phyloP scores from a whole-genome alignment of 1,140 invertebrate species.

The Drosophila neocordata region DNA sequence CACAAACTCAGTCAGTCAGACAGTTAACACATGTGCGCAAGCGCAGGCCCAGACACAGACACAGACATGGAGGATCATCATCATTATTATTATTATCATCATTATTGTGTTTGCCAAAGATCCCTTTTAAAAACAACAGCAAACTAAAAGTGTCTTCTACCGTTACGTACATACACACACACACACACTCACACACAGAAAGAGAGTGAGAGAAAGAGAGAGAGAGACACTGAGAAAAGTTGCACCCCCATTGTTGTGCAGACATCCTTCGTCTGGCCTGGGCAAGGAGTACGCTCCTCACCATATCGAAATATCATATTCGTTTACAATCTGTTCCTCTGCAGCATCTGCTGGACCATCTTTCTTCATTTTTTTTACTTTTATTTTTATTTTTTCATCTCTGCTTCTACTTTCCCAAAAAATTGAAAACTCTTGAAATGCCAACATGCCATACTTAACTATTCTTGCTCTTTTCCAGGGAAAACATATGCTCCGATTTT shows the following conservation, averaged over 20 bases:
- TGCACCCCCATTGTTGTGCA: slow-evolving; percentile 68
- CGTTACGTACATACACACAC: slow-evolving; percentile 67
- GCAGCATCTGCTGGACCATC: slow-evolving; percentile 61
- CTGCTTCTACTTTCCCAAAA: slow-evolving; percentile 38
- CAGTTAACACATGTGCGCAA: slow-evolving; percentile 60
- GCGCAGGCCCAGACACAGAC: slow-evolving; percentile 32
- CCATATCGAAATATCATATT: slow-evolving; percentile 79
- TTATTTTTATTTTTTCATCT: slow-evolving; percentile 27
- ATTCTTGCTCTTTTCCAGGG: slow-evolving; percentile 54
- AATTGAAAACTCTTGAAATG: slow-evolving; percentile 32
- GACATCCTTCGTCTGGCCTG: slow-evolving; percentile 38
- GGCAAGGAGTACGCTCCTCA: slow-evolving; percentile 68
- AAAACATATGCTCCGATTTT: slow-evolving; percentile 74
- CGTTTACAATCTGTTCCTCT: slow-evolving; percentile 75
- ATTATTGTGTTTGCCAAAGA: slow-evolving; percentile 38
- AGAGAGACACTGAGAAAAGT: slow-evolving; percentile 51
- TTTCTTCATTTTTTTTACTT: slow-evolving; percentile 23
- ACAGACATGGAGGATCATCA: slow-evolving; percentile 49
- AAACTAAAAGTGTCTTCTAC: slow-evolving; percentile 65
- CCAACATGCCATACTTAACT: slow-evolving; percentile 12
- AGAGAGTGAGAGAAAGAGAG: background rate
- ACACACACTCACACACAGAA: background rate
- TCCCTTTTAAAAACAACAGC: slow-evolving; percentile 54
- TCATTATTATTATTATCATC: slow-evolving; percentile 2
- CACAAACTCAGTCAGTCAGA: slow-evolving; percentile 26